These are phyloP conservation scores for Aspiorhynchus laticeps DNA, from an alignment of 2,113 vertebrate species.

Conservation along the genomic window DNA sequence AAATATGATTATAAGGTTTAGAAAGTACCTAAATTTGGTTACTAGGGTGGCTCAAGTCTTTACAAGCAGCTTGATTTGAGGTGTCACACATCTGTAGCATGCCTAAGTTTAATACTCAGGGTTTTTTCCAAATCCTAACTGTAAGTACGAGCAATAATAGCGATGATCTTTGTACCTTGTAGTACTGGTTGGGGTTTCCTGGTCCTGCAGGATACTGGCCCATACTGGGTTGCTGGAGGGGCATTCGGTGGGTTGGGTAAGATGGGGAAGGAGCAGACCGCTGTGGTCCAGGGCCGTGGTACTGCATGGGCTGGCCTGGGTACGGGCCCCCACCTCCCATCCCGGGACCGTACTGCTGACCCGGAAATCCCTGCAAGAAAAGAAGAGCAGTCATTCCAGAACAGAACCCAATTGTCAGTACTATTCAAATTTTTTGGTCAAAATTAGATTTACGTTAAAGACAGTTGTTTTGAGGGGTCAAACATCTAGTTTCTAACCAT, in stretches of 20 bases:
- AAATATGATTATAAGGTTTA: background rate
- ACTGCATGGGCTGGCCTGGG: constrained; percentile 85
- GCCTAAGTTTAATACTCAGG: background rate
- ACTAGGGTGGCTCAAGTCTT: background rate
- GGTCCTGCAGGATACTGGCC: constrained; percentile 81
- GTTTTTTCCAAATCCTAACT: background rate
- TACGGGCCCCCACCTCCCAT: constrained; percentile 73
- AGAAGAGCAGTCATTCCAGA: background rate
- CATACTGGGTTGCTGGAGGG: constrained; percentile 77
- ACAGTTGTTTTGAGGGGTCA: background rate
- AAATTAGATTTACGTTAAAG: background rate
- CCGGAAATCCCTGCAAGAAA: constrained; percentile 68
- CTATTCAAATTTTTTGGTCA: background rate
- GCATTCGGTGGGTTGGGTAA: constrained; percentile 85
- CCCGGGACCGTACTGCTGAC: constrained; percentile 73
- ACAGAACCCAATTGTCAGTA: background rate
- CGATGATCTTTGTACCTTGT: constrained; percentile 79
- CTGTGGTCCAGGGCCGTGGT: constrained; percentile 78
- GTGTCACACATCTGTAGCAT: background rate
- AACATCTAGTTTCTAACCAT: no score
- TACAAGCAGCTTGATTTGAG: background rate
- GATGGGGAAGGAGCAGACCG: constrained; percentile 84
- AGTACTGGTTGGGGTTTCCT: constrained; percentile 81
- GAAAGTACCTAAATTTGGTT: background rate
- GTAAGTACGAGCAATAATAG: background rate